Evolutionary conservation across 2,113 vertebrate genomes (phyloP), one percentile per base, ranked within the genome.

Genomic region (Neofelis nebulosa): DNA sequence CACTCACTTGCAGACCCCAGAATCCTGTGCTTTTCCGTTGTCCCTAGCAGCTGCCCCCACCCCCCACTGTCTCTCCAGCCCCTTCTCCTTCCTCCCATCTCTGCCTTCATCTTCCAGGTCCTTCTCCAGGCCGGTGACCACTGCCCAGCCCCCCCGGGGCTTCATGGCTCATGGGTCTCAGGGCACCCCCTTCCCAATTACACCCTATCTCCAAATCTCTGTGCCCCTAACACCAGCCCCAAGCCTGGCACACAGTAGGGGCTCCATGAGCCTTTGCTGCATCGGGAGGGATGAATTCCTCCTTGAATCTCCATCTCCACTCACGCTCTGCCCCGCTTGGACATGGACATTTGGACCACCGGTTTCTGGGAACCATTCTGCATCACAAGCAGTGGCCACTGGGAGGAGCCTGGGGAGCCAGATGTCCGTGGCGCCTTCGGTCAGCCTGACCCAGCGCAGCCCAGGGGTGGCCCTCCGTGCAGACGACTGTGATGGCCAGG

Each of bases 361-460:
- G 65, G 19, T 76, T 88, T 82, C 85, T 82, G 68, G 63, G 19
- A 90, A 41, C 12, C 8, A 3, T 45, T 55, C 50, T 55, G 21
- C 6, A 12, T 73, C 33, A 1, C 14, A 33, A 33, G 10, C 41
- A 48, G 83, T 57, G 71, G 92, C 87, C 25, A 4, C 90, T 85
- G 90, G 80, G 93, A 83, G 79, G 68, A 80, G 90, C 69, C 0
- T 1, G 19, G 74, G 73, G 50, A 38, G 50, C 61, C 71, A n/a
- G 68, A 73, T 66, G 80, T 80, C 52, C 14, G 57, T 29, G 6
- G n/a, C 36, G 74, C 82, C 92, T 61, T 91, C 13, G 96, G 96
- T 98, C 97, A 98, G 81, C 50, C 0, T 88, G 97, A 98, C 97
- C 96, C 69, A 36, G 48, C 55, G 68, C 63, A 14, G 89, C 45